These are phyloP conservation scores for Drosophila parvula DNA, from an alignment of 1,140 invertebrate species.

Conservation along the genomic window DNA sequence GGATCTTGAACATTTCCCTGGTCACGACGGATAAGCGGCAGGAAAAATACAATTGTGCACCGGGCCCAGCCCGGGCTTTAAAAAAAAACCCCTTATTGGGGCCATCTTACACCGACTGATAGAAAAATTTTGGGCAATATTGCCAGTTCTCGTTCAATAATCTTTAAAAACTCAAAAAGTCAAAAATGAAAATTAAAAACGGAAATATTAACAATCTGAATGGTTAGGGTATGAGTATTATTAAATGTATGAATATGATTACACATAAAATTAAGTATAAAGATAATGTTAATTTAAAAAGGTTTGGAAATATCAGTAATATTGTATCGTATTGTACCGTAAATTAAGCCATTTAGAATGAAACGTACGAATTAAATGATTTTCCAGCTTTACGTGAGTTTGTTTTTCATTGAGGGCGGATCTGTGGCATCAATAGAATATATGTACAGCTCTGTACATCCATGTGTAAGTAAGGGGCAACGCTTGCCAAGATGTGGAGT, in stretches of 20 bases:
- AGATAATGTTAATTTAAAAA: conserved; percentile 40
- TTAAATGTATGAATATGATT: conserved; percentile 41
- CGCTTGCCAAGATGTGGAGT: too few species aligned
- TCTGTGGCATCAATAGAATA: too few species aligned
- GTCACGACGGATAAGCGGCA: conserved; percentile 50
- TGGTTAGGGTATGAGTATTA: conserved; percentile 27
- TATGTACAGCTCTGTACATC: too few species aligned
- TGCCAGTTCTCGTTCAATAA: conserved; percentile 66
- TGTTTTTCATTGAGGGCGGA: not conserved
- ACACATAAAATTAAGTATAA: conserved; percentile 38
- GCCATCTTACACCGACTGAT: conserved; percentile 70
- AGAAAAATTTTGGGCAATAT: conserved; percentile 65
- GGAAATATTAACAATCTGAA: conserved; percentile 39
- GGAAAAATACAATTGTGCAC: conserved; percentile 50
- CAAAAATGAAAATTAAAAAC: conserved; percentile 23
- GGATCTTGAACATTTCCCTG: conserved; percentile 52
- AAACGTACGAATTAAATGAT: conserved; percentile 42
- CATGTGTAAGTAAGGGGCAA: too few species aligned
- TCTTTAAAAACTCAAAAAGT: conserved; percentile 33
- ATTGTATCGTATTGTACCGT: conserved; percentile 41
- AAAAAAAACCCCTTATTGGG: conserved; percentile 56
- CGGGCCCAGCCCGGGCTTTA: conserved; percentile 51
- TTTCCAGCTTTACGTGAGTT: conserved; percentile 22
- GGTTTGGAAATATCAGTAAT: conserved; percentile 42
- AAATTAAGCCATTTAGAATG: conserved; percentile 39